These are phyloP conservation scores for Colaptes auratus DNA, from an alignment of 2,113 vertebrate genomes.

Conservation along the genomic window DNA sequence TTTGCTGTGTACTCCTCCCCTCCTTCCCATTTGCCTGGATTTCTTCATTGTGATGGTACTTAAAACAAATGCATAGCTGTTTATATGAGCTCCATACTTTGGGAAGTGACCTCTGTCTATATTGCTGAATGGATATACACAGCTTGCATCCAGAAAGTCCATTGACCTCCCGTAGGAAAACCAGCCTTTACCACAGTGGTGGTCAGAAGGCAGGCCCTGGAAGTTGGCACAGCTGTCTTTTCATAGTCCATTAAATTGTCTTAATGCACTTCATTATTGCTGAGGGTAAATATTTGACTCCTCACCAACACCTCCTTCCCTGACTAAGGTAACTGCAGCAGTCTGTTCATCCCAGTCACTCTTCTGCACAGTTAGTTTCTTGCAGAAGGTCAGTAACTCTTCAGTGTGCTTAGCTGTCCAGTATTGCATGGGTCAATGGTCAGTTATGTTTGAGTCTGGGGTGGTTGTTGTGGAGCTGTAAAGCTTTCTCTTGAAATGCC, in stretches of 20 bases:
- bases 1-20: not conserved
- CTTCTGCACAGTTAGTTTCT: not conserved
- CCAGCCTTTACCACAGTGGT: not conserved
- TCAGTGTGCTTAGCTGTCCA: not conserved
- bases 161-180: not conserved
- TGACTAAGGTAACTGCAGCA: not conserved
- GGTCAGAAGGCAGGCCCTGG: not conserved
- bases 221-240: not conserved
- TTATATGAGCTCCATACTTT: conserved; percentile 15
- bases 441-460: fast-evolving
- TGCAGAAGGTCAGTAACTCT: not conserved
- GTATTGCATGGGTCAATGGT: too few relatives aligned
- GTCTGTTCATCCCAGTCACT: not conserved
- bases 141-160: not conserved
- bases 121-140: not conserved
- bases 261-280: not conserved
- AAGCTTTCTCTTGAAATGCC: not conserved
- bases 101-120: not conserved
- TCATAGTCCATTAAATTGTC: not conserved
- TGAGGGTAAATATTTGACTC: not conserved
- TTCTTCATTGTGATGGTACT: not conserved
- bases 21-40: not conserved
- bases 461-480: not conserved
- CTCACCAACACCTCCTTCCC: not conserved
- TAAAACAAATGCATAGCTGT: not conserved